phyloP scores from a whole-genome alignment of 2,888 invertebrate species.

The Seira musarum region DNA sequence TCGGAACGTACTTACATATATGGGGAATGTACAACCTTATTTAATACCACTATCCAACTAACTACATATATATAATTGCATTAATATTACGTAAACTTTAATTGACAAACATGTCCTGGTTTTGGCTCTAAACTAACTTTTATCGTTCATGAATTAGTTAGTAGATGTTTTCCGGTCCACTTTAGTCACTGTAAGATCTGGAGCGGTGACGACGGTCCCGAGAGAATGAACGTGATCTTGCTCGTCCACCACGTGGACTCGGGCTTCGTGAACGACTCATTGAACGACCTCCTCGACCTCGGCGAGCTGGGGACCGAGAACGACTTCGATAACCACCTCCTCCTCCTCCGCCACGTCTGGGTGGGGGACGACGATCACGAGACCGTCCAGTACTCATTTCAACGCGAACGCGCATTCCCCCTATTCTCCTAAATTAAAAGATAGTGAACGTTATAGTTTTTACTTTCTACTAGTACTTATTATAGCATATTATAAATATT shows the following conservation, averaged over 20 bases:
- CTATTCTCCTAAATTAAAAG: conserved; percentile 79
- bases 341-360: conserved; percentile 75
- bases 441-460: background rate
- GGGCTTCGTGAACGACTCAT: conserved; percentile 44
- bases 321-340: conserved; percentile 51
- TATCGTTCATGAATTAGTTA: background rate
- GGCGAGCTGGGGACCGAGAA: conserved; percentile 32
- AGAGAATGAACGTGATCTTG: conserved; percentile 50
- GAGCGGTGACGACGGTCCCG: conserved; percentile 56
- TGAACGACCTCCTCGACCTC: conserved; percentile 19
- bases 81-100: no score
- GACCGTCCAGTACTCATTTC: conserved; percentile 94
- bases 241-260: conserved; percentile 42
- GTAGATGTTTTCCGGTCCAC: background rate
- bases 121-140: background rate
- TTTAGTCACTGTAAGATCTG: conserved; percentile 55
- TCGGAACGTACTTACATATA: no score
- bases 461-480: background rate
- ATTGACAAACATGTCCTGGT: no score
- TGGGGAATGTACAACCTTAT: no score
- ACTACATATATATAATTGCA: no score
- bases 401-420: conserved; percentile 90
- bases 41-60: no score
- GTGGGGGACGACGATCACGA: conserved; percentile 74
- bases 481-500: no score